A percentile compares a stretch with the other conserved stretches of the same genome.
These are phyloP conservation scores for Sorex maritimensis DNA, from an alignment of 2,797 vertebrate species.

Conservation along the genomic window DNA sequence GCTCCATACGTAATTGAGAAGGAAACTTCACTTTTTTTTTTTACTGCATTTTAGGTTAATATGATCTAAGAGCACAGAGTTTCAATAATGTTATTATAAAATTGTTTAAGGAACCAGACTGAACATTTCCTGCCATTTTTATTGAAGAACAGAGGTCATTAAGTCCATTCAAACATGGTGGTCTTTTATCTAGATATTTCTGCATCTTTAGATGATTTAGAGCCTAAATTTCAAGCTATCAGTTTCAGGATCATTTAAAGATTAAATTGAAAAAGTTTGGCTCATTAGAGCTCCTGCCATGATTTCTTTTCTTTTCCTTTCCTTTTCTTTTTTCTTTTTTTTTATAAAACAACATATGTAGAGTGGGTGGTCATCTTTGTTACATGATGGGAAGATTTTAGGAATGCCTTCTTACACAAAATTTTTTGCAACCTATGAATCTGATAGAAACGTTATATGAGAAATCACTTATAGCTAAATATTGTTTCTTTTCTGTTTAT, in stretches of 20 bases:
- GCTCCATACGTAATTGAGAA: background rate
- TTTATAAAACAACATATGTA: constrained; percentile 2
- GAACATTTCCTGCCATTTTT: constrained; percentile 44
- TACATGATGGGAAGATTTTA: constrained; percentile 53
- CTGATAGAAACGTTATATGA: constrained; percentile 48
- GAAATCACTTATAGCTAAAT: constrained; percentile 65
- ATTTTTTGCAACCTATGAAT: constrained; percentile 63
- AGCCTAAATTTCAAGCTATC: constrained; percentile 68
- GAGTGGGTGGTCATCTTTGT: constrained; percentile 64
- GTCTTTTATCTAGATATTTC: constrained; percentile 56
- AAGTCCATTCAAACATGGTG: constrained; percentile 48
- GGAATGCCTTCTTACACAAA: constrained; percentile 44
- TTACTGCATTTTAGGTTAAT: background rate
- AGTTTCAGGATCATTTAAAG: constrained; percentile 69
- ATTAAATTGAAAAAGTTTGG: constrained; percentile 69
- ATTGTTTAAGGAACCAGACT: constrained; percentile 28
- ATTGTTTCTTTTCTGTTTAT: background rate
- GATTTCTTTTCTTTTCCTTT: constrained; percentile 41
- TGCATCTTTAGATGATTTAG: constrained; percentile 72
- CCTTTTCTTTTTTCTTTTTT: background rate
- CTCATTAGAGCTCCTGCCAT: constrained; percentile 55
- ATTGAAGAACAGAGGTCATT: constrained; percentile 42
- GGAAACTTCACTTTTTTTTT: constrained; percentile 2
- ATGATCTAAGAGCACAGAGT: background rate
- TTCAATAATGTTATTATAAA: constrained; percentile 24